Evolutionary conservation across 30 jellyfish, hydroid and myxozoan species (phyloP), one percentile per base, ranked within the genome.

Genomic region (Chironex yamaguchii): DNA sequence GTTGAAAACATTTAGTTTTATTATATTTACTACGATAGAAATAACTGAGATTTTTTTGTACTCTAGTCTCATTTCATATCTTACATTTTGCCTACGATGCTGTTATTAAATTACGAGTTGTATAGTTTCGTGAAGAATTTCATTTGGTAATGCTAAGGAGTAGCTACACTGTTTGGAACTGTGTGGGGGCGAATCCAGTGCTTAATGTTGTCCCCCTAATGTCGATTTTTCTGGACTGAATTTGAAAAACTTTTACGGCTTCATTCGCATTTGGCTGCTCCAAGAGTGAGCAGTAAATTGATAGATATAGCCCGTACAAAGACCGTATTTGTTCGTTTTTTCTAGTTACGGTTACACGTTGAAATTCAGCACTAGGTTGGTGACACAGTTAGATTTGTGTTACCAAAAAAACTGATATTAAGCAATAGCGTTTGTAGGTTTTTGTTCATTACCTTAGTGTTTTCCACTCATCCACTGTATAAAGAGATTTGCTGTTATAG

Each of bases 21-120:
- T 77, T 86, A 86, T 86, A 86, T 86, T 86, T 76, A 86, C 96
- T 84, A 86, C 68, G 67, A 86, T 64, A 76, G 81, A 75, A 86
- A 71, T 79, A 86, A 30, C 85, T 71, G 90, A 74, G 58, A 42
- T 42, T 86, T 86, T 86, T 86, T 75, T 82, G 90, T 86, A 86
- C 77, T 71, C 50, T 31, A 85, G 71, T 81, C 48, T 72, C 76
- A 79, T 86, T 76, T 76, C 90, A 76, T 86, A 72, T 74, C 35
- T 63, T 76, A 75, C 52, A 86, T 29, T 71, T 52, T 85, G 73
- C 82, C 76, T 86, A 74, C 76, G 58, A 42, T 42, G 58, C 58
- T 42, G 58, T 76, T 32, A 75, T 85, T 71, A 68, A 74, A 52
- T 62, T 89, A 42, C 49, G 64, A 58, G 95, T 72, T 86, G 90